Percentiles rank a stretch among this genome's conserved stretches.
Conservation (phyloP, 2,113 vertebrate genomes). For the Amphiprion percula region DNA sequence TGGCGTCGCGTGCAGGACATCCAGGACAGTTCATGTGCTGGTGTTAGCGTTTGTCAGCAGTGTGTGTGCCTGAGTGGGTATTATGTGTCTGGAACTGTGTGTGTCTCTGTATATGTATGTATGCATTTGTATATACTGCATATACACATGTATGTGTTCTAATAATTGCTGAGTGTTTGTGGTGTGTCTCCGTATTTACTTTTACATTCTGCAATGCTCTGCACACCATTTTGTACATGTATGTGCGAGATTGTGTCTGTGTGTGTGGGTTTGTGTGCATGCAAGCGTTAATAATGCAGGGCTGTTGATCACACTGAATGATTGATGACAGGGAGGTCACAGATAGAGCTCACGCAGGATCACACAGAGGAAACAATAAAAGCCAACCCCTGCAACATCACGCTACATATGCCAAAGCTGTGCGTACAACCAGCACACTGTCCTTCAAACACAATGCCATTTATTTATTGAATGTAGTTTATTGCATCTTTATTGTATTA, state of each 20-base stretch:
- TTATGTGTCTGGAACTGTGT: background rate
- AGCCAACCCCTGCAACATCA: constrained; percentile 34
- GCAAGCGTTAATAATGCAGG: constrained; percentile 65
- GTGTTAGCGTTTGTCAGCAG: constrained; percentile 47
- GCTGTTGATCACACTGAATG: constrained; percentile 78
- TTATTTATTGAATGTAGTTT: background rate
- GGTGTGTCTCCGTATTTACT: too few relatives aligned
- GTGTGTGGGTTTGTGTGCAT: constrained; percentile 5
- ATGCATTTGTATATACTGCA: too few relatives aligned
- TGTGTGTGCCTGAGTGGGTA: constrained; percentile 1
- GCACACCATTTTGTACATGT: background rate
- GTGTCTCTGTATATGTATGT: too few relatives aligned
- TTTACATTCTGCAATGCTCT: background rate
- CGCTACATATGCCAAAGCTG: constrained; percentile 18
- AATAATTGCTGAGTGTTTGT: background rate
- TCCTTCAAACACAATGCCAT: background rate
- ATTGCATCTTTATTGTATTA: background rate
- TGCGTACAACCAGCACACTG: constrained; percentile 5
- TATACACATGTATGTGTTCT: background rate
- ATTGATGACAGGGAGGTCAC: constrained; percentile 79
- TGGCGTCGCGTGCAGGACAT: constrained; percentile 36
- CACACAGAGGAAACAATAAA: constrained; percentile 17
- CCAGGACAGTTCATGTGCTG: constrained; percentile 51
- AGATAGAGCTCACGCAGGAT: constrained; percentile 45
- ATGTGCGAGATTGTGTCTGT: constrained; percentile 1